Percentiles rank a stretch among this genome's conserved stretches.
phyloP scores from a whole-genome alignment of 1,140 invertebrate genomes.

The Drosophila oshimai region DNA sequence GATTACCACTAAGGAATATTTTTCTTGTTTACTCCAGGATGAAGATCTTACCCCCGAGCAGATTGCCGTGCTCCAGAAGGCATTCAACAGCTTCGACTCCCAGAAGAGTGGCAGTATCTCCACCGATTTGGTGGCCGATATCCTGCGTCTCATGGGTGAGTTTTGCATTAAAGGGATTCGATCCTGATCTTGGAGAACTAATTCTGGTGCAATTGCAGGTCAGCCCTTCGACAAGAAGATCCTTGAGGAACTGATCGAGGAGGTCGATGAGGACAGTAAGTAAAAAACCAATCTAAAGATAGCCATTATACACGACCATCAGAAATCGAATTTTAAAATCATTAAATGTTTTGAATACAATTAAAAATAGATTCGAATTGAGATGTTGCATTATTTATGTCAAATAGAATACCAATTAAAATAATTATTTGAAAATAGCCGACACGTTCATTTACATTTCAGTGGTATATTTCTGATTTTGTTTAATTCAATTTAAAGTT shows the following conservation, averaged over 20 bases:
- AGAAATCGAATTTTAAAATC: background rate
- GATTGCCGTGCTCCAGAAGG: slow-evolving; percentile 92
- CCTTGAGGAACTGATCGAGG: slow-evolving; percentile 96
- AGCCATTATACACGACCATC: background rate
- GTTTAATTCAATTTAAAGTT: background rate
- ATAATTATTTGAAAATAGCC: slow-evolving; percentile 2
- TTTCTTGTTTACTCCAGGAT: slow-evolving; percentile 82
- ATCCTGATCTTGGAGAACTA: background rate
- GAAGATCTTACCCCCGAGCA: slow-evolving; percentile 87
- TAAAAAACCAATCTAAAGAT: slow-evolving; percentile 45
- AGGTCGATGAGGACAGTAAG: slow-evolving; percentile 97
- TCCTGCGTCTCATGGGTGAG: slow-evolving; percentile 94
- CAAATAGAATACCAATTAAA: slow-evolving; percentile 8
- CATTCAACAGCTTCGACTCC: slow-evolving; percentile 98
- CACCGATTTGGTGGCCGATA: slow-evolving; percentile 96
- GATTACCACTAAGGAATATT: background rate
- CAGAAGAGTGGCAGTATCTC: slow-evolving; percentile 96
- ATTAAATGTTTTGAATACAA: background rate
- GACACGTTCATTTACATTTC: slow-evolving; percentile 3
- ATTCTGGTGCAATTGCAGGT: slow-evolving; percentile 18
- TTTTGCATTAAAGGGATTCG: background rate
- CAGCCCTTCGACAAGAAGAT: slow-evolving; percentile 98
- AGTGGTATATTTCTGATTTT: background rate
- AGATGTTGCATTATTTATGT: background rate
- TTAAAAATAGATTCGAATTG: background rate